Percentiles rank a stretch among this genome's conserved stretches.
Evolutionary conservation across 53 echinoderm and acorn worm genomes (phyloP).

Genomic region (Actinopyga echinites): DNA sequence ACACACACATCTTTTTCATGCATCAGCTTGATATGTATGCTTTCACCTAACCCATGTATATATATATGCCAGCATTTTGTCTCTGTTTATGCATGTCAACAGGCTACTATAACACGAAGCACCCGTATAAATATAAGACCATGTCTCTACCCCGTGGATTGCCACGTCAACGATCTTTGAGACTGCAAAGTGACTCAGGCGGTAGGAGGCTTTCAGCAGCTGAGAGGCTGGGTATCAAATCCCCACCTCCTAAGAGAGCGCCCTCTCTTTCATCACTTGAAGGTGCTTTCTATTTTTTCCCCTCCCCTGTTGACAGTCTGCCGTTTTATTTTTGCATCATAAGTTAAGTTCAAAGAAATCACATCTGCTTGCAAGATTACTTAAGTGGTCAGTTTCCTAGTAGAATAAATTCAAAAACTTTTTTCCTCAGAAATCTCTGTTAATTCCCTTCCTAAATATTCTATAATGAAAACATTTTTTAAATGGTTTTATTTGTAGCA

Average conservation of each 20-base stretch:
- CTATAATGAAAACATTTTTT: no score
- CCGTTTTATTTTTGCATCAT: no score
- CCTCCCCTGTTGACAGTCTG: neutral
- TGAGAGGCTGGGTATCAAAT: slow-evolving; percentile 86
- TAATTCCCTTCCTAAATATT: no score
- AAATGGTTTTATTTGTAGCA: no score
- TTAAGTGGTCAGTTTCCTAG: no score
- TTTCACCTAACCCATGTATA: no score
- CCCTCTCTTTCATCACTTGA: slow-evolving; percentile 40
- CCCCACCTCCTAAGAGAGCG: slow-evolving; percentile 78
- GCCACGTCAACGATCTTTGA: slow-evolving; percentile 52
- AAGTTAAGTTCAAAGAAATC: no score
- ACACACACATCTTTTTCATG: no score
- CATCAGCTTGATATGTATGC: no score
- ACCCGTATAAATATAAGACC: slow-evolving; percentile 20
- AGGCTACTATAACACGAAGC: neutral
- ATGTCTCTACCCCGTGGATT: slow-evolving; percentile 44
- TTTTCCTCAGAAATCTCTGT: no score
- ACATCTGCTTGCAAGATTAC: no score
- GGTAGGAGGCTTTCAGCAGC: slow-evolving; percentile 84
- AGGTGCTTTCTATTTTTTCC: slow-evolving; percentile 35
- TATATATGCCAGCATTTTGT: neutral
- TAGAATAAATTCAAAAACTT: no score
- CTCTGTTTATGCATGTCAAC: slow-evolving; percentile 34
- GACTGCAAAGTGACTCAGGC: slow-evolving; percentile 42